These are phyloP conservation scores for Chorisops tibialis DNA, from an alignment of 2,888 invertebrate species.

Conservation along the genomic window DNA sequence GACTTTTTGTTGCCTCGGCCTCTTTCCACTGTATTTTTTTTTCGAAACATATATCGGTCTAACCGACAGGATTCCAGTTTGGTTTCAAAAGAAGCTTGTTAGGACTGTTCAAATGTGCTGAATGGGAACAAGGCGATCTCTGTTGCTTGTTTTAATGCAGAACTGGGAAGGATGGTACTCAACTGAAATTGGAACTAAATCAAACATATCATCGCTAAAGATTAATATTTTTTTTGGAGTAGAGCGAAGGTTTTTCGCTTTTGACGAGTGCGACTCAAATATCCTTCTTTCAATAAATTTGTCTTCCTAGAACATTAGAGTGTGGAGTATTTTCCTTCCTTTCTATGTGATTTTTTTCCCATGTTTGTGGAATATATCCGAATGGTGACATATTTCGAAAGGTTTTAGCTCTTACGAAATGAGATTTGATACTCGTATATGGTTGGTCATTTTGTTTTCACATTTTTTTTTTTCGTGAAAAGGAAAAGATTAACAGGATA, in stretches of 20 bases:
- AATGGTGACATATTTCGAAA: constrained; percentile 6
- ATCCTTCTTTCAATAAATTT: not conserved
- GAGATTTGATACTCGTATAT: constrained; percentile 4
- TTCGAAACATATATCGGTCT: no score
- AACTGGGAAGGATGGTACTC: not conserved
- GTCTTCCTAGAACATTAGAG: no score
- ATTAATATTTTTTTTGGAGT: constrained; percentile 17
- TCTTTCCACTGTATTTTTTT: no score
- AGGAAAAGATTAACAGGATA: constrained; percentile 4
- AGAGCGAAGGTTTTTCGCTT: not conserved
- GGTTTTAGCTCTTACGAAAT: constrained; percentile 9
- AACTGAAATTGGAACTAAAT: constrained; percentile 5
- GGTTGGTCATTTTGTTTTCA: not conserved
- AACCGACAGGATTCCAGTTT: no score
- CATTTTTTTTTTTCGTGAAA: not conserved
- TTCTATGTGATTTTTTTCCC: no score
- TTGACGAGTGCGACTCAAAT: not conserved
- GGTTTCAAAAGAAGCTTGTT: not conserved
- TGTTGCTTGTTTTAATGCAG: not conserved
- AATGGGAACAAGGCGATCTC: not conserved
- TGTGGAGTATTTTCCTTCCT: no score
- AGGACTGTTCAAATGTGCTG: not conserved
- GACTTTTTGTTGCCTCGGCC: not conserved
- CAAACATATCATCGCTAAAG: constrained; percentile 20
- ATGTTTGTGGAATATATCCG: no score